phyloP scores from a whole-genome alignment of 2,113 vertebrate genomes.

The Fulica atra region DNA sequence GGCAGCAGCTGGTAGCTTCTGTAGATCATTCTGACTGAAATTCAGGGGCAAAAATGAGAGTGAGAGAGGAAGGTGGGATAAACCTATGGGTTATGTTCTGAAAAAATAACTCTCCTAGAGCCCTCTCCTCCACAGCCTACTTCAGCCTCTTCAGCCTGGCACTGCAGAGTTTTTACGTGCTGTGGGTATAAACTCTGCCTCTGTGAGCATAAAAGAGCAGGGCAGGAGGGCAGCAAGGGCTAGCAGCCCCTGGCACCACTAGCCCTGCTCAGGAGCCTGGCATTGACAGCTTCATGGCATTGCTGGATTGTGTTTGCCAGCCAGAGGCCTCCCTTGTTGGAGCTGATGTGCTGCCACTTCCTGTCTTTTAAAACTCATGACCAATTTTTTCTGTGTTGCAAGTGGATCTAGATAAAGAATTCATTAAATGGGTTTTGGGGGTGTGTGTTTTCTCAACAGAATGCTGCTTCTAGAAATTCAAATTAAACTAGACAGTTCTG shows the following conservation, averaged over 20 bases:
- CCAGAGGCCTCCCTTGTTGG: background rate
- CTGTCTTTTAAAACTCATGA: background rate
- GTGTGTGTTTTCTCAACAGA: background rate
- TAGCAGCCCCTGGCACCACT: background rate
- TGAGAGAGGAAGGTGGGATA: background rate
- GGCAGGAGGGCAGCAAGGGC: background rate
- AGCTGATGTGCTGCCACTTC: background rate
- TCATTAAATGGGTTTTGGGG: background rate
- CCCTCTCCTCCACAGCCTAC: background rate
- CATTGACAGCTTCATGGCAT: background rate
- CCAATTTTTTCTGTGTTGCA: background rate
- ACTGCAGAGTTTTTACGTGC: background rate
- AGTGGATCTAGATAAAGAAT: background rate
- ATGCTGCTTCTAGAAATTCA: slow-evolving; percentile 15
- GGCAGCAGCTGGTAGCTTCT: background rate
- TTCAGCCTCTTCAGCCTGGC: background rate
- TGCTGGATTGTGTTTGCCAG: background rate
- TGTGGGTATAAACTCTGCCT: background rate
- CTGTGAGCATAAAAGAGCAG: background rate
- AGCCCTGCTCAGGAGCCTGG: accelerated
- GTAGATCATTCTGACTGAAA: background rate
- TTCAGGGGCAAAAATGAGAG: background rate
- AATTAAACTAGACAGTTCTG: background rate
- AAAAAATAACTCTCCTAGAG: background rate
- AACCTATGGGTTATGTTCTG: background rate